Conservation (phyloP, 2,888 invertebrate genomes). For the Gnatocerus cornutus region DNA sequence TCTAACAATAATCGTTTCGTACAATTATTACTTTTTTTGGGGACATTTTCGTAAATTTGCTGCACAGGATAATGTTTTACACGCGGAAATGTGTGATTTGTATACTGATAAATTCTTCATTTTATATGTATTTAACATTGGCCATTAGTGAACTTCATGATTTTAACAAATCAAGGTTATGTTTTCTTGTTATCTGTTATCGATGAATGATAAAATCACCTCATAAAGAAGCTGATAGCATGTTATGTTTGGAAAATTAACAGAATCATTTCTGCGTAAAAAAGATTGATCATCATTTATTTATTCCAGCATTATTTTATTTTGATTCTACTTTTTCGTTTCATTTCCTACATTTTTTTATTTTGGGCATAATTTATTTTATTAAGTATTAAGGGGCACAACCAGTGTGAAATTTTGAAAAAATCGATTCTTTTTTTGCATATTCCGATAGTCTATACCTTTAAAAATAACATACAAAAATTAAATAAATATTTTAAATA, state of each 20-base stretch:
- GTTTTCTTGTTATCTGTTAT: conserved; percentile 5
- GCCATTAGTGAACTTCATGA: conserved; percentile 8
- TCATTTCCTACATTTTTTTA: too few species aligned
- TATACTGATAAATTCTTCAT: conserved; percentile 3
- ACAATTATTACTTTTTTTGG: too few species aligned
- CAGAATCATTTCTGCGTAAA: not conserved
- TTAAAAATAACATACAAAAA: too few species aligned
- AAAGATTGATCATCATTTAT: not conserved
- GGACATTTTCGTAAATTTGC: not conserved
- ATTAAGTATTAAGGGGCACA: too few species aligned
- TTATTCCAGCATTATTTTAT: too few species aligned
- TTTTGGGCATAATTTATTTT: too few species aligned
- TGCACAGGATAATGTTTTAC: not conserved
- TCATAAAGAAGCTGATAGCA: conserved; percentile 1
- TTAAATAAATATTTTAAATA: too few species aligned
- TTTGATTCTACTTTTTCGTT: too few species aligned
- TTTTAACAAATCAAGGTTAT: conserved; percentile 17
- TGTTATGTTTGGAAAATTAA: not conserved
- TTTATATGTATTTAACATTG: conserved; percentile 9
- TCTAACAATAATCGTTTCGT: not conserved
- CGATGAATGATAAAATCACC: conserved; percentile 5
- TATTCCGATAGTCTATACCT: too few species aligned
- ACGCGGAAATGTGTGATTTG: not conserved
- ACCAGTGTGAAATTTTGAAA: too few species aligned
- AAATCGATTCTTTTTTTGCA: too few species aligned